Conservation (phyloP, 92 coral and sea anemone species). For the Anthopleura xanthogrammica region DNA sequence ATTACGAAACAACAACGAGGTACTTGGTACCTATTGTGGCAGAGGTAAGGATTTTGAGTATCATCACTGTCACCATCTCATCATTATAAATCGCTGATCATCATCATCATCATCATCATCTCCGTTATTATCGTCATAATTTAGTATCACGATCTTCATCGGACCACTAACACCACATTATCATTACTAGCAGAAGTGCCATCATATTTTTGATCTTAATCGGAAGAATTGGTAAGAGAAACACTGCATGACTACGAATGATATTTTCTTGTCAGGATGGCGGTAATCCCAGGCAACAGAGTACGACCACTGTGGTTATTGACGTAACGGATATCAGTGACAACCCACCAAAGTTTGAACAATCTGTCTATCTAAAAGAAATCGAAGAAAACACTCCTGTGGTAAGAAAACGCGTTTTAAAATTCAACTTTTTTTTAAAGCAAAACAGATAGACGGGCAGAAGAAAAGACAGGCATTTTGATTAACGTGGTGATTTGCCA, state of each 20-base stretch:
- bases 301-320: slow-evolving; percentile 72
- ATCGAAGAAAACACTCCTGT: slow-evolving; percentile 63
- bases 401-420: slow-evolving; percentile 41
- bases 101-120: neutral
- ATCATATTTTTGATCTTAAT: too few relatives aligned
- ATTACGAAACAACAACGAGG: slow-evolving; percentile 70
- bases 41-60: slow-evolving; percentile 45
- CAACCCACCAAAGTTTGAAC: slow-evolving; percentile 77
- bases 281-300: slow-evolving; percentile 58
- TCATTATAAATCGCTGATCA: too few relatives aligned
- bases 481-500: too few relatives aligned
- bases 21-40: slow-evolving; percentile 75
- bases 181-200: neutral
- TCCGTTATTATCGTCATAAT: neutral
- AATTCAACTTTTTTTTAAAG: too few relatives aligned
- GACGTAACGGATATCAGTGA: slow-evolving; percentile 86
- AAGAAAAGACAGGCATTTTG: too few relatives aligned
- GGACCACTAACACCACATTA: neutral
- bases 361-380: slow-evolving; percentile 67
- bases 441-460: too few relatives aligned
- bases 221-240: too few relatives aligned
- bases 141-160: neutral
- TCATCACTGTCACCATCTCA: too few relatives aligned
- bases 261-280: slow-evolving; percentile 55
- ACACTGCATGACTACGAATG: neutral